Evolutionary conservation across 2,113 vertebrate genomes (phyloP).

Genomic region (Platysternon megacephalum): DNA sequence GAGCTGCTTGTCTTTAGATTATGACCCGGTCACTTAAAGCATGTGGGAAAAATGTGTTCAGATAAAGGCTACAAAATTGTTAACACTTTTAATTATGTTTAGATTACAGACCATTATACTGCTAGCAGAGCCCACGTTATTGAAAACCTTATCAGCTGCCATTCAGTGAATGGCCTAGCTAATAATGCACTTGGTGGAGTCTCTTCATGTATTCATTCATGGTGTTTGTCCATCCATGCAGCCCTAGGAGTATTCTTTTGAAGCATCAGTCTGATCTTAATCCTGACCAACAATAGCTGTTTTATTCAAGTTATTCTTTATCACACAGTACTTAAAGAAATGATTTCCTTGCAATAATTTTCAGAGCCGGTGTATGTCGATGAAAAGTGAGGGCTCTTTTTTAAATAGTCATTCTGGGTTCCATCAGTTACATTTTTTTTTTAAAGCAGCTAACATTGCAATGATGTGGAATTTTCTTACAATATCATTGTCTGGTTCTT

Average conservation of each 20-base stretch:
- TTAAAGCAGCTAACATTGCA: conserved; percentile 43
- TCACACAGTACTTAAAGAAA: conserved; percentile 44
- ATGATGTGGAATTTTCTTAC: not conserved
- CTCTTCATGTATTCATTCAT: conserved; percentile 68
- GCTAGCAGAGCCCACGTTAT: conserved; percentile 49
- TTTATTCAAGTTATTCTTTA: conserved; percentile 50
- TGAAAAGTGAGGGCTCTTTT: not conserved
- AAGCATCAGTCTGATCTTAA: conserved; percentile 64
- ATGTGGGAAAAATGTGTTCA: conserved; percentile 74
- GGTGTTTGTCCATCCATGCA: conserved; percentile 70
- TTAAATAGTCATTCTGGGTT: not conserved
- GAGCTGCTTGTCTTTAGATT: conserved; percentile 70
- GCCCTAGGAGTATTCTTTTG: conserved; percentile 51
- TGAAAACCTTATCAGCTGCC: conserved; percentile 73
- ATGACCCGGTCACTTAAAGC: conserved; percentile 77
- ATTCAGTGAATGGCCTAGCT: conserved; percentile 57
- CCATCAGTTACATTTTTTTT: conserved; percentile 36
- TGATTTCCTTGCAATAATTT: conserved; percentile 19
- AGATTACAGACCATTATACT: conserved; percentile 52
- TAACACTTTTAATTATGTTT: conserved; percentile 76
- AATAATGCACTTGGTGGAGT: conserved; percentile 61
- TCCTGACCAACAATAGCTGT: conserved; percentile 57
- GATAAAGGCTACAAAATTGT: conserved; percentile 76
- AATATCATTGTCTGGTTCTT: conserved; percentile 27
- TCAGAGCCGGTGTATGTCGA: not conserved